Base-by-base conservation (phyloP, 1,140 invertebrate species). In the Listronotus bonariensis region DNA sequence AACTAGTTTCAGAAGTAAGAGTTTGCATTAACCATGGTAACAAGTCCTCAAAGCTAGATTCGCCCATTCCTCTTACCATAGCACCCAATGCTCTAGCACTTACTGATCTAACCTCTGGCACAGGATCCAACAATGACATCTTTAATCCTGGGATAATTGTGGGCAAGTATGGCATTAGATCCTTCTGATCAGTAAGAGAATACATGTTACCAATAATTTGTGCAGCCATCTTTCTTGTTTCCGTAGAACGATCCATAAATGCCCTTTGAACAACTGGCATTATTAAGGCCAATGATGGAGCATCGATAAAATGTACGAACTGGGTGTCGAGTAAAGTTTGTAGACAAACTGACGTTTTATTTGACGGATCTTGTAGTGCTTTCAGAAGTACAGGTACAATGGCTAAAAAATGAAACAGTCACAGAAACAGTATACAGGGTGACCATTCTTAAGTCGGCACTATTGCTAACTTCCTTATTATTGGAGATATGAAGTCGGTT, bases 171-270 rank as follows among this genome's bases (percentile, higher is more conserved):
- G 98, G 98, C 53, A 92, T 88, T 54, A 99, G 83, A 81, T 99
- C 98, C 82, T 99, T 99, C 77, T 98, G 95, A 82, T 99, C 97
- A 0, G 97, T 99, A 9, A 99, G 82, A 0, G 95, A 98, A 81
- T 99, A 99, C 95, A 99, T 98, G 79, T 99, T 99, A 43, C 97
- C 96, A 72, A 99, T 98, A 76, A 99, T 99, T 81, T 94, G 92
- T n/a, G 96, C 94, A 18, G 97, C 95, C 94, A 98, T 98, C 84
- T 98, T 97, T 73, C 96, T 85, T 0, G 95, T 99, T 81, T 99
- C 97, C 0, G 96, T 98, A 7, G 94, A 95, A 31, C 97, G 85
- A 81, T 99, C 96, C 81, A 96, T 90, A 79, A 99, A 98, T 7
- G 97, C 97, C 69, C 97, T 82, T 79, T 98, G 92, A 15, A 99